phyloP scores from a whole-genome alignment of 2,888 invertebrate species.

The Callyntrura sp. region DNA sequence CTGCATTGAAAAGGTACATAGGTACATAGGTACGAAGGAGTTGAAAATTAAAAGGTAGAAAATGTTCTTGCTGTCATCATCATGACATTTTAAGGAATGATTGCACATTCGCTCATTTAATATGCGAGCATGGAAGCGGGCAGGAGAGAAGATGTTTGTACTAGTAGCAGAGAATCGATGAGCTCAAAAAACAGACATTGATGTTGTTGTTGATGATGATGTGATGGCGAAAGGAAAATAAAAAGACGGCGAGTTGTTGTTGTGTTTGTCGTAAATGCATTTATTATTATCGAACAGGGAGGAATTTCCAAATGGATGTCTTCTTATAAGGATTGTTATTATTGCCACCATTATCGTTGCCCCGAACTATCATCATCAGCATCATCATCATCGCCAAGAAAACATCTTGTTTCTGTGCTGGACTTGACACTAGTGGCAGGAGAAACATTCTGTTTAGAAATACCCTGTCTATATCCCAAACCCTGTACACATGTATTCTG shows the following conservation, averaged over 20 bases:
- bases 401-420: background rate
- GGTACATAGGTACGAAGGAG: background rate
- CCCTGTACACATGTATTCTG: background rate
- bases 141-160: background rate
- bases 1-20: background rate
- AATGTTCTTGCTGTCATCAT: conserved; percentile 60
- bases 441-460: conserved; percentile 23
- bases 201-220: conserved; percentile 2
- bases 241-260: background rate
- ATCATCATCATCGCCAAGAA: background rate
- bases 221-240: background rate
- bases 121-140: background rate
- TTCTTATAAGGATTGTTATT: conserved; percentile 11
- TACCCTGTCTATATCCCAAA: background rate
- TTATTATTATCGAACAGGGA: conserved; percentile 30
- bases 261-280: conserved; percentile 1
- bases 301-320: conserved; percentile 43
- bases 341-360: background rate
- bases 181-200: background rate
- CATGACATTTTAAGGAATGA: conserved; percentile 30
- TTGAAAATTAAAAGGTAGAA: conserved; percentile 58
- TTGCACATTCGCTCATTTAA: background rate
- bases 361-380: background rate
- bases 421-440: conserved; percentile 13
- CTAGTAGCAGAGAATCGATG: background rate